Base-by-base conservation (phyloP, 2,113 vertebrate species). In the Heliornis fulica region DNA sequence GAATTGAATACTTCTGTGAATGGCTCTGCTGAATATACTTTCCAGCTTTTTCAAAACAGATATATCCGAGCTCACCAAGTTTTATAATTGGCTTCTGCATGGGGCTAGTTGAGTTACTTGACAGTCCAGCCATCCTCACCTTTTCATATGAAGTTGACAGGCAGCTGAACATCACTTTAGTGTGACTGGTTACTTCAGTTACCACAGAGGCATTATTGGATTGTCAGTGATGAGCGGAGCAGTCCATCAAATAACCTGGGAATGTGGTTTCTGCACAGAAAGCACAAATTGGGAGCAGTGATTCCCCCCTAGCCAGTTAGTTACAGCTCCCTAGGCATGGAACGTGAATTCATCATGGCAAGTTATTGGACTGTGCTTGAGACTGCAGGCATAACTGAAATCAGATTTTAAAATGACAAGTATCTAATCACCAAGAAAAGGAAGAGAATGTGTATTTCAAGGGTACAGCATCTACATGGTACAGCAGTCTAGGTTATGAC, bases 181-280 rank as follows among this genome's bases (percentile, higher is more conserved):
- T 65, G 40, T 63, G 57, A 22, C 54, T 69, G 22, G 25, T 80
- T 76, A 21, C 75, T 88, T 68, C 23, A 68, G 5, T 71, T 72
- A 29, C n/a, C 2, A 0, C 0, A 0, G 45, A 81, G 36, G 41
- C 31, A 19, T 40, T 61, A 45, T 83, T 85, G 31, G 25, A 1
- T 43, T 93, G 50, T 72, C 34, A 19, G 13, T 46, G 60, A 13
- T 26, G 51, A 63, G 43, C 60, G 25, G 38, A 54, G 9, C 13
- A 46, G 34, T 36, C 48, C 26, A 20, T 34, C 40, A 23, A 0
- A 40, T 63, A n/a, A 56, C 59, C 51, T n/a, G 43, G 78, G 61
- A 22, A 48, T 26, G 21, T 40, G 46, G 11, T 59, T 38, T 54
- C 0, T 19, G 51, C 29, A 15, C n/a, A 51, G 50, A 59, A 81